These are phyloP conservation scores for Morone chrysops DNA, from an alignment of 2,113 vertebrate genomes.

Conservation along the genomic window DNA sequence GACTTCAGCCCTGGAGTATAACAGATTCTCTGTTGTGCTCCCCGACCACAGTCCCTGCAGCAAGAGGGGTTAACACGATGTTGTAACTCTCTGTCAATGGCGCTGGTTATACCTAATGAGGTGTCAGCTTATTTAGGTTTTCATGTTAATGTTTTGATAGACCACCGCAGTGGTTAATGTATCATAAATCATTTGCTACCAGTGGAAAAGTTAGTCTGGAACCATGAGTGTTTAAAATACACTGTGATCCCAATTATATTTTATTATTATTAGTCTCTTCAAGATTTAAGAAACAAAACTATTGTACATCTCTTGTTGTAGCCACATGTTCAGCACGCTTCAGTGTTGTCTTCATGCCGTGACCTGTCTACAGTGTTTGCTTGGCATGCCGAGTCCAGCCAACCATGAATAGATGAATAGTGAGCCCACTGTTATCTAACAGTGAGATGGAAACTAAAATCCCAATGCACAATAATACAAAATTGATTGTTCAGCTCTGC, in stretches of 20 bases:
- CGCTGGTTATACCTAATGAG: no score
- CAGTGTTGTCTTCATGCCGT: not conserved
- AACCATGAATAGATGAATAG: not conserved
- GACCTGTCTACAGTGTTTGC: not conserved
- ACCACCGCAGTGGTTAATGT: no score
- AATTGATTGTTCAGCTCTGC: slow-evolving; percentile 62
- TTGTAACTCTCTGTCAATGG: no score
- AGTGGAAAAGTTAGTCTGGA: no score
- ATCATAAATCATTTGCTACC: no score
- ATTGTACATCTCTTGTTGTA: not conserved
- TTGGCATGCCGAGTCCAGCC: slow-evolving; percentile 27
- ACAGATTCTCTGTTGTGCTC: no score
- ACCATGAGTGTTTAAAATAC: not conserved
- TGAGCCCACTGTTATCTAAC: slow-evolving; percentile 12
- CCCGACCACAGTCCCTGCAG: no score
- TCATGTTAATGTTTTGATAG: no score
- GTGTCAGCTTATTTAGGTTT: no score
- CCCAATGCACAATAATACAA: slow-evolving; percentile 19
- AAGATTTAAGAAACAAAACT: not conserved
- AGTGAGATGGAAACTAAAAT: slow-evolving; percentile 50
- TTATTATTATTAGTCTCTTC: not conserved
- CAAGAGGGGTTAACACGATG: no score
- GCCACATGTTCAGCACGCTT: not conserved
- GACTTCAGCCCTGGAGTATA: no score
- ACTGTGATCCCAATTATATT: not conserved